Base-by-base conservation (phyloP, 2,797 vertebrate species). In the Nasua narica region DNA sequence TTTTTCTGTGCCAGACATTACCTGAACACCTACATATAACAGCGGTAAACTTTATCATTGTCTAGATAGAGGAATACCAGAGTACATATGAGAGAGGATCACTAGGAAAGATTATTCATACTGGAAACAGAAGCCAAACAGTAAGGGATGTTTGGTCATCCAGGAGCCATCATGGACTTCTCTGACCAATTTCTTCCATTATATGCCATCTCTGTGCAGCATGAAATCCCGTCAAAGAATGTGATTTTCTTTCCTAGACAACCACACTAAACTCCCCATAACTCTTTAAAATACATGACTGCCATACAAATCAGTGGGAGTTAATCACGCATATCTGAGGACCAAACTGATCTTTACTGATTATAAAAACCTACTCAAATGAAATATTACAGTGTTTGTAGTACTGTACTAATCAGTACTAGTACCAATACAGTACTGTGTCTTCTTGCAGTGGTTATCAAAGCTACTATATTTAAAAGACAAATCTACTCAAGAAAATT, bases 341-440 rank as follows among this genome's bases (percentile, higher is more conserved):
- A 92, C 54, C 67, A 27, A 86, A 76, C 60, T 95, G 52, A 23
- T 96, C 90, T 87, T 78, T 88, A 83, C n/a, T 87, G 87, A 94
- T 90, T 94, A 23, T n/a, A 95, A 82, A 93, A 93, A 60, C 18
- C 9, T 15, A 5, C 37, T 77, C 72, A 82, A 62, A 72, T 93
- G 48, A 95, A 87, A 79, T 87, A 91, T 29, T 82, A n/a, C 4
- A 67, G 13, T 29, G 40, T 6, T 27, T 29, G 60, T 92, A 3
- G 18, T 67, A 67, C 18, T 35, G 18, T 67, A 21, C 65, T 67
- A 21, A 35, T 67, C 5, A 35, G 16, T 67, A 67, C 10, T 67
- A 72, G 13, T 25, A 46, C 10, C 15, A 35, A 72, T 92, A 2
- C 1, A 12, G 40, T 67, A 52, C 52, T 67, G 14, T 69, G 77